phyloP scores from a whole-genome alignment of 2,113 vertebrate genomes.

The Vicugna pacos region DNA sequence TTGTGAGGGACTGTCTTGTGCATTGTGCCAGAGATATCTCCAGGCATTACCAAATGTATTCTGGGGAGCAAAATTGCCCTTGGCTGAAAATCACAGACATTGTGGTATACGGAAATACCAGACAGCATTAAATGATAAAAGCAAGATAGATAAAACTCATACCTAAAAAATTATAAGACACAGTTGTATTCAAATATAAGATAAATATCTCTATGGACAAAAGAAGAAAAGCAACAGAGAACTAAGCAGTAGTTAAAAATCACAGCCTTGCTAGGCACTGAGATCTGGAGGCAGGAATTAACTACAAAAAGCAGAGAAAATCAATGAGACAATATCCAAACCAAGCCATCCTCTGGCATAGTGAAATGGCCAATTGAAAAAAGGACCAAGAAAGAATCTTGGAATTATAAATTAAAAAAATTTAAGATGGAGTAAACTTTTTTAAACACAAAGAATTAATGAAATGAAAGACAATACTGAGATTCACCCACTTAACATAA shows the following conservation, averaged over 20 bases:
- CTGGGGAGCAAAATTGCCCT: not conserved
- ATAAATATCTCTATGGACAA: not conserved
- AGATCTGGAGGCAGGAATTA: slow-evolving; percentile 15
- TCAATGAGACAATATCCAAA: not conserved
- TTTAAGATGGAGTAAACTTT: not conserved
- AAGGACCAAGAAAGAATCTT: not conserved
- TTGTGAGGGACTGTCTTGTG: not conserved
- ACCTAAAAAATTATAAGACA: not conserved
- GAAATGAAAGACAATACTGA: slow-evolving; percentile 30
- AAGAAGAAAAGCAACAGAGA: slow-evolving; percentile 1
- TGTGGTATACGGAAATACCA: not conserved
- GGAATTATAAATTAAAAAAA: not conserved
- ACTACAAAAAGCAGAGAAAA: not conserved
- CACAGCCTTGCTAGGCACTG: not conserved
- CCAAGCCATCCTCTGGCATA: not conserved
- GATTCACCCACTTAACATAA: not conserved
- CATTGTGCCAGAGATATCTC: not conserved
- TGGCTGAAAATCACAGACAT: not conserved
- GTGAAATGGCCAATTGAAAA: not conserved
- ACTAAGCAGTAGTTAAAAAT: not conserved
- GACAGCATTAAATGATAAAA: slow-evolving; percentile 16
- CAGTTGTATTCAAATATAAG: not conserved
- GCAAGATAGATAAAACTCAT: not conserved
- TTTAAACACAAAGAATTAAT: slow-evolving; percentile 38
- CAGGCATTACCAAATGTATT: not conserved